These are phyloP conservation scores for Tillus elongatus DNA, from an alignment of 2,888 invertebrate genomes.

Conservation along the genomic window DNA sequence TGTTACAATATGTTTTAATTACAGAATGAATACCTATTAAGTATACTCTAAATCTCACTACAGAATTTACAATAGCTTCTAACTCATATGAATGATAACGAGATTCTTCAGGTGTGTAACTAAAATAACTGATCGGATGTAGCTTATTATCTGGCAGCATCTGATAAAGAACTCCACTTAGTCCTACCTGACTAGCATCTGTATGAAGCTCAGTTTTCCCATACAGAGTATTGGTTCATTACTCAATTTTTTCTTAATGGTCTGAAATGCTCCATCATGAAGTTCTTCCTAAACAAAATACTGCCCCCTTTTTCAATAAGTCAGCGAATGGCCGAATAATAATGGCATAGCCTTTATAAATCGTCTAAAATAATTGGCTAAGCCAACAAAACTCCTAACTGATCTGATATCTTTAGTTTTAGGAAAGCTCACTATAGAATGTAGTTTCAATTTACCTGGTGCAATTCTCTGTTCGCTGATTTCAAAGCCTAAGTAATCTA, in stretches of 20 bases:
- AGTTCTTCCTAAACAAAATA: conserved; percentile 16
- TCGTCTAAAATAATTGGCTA: conserved; percentile 16
- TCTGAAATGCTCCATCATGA: conserved; percentile 14
- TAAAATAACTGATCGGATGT: conserved; percentile 8
- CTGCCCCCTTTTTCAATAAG: conserved; percentile 17
- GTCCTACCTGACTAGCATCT: conserved; percentile 6
- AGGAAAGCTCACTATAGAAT: conserved; percentile 18
- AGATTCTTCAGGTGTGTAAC: conserved; percentile 6
- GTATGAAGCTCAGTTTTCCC: conserved; percentile 10
- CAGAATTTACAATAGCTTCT: conserved; percentile 17
- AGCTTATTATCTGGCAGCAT: background rate
- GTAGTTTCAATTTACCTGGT: conserved; percentile 9
- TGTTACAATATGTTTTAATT: conserved; percentile 27
- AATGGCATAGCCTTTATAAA: conserved; percentile 17
- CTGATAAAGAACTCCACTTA: conserved; percentile 7
- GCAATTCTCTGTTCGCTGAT: conserved; percentile 10
- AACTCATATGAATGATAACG: conserved; percentile 9
- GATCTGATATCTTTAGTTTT: conserved; percentile 17
- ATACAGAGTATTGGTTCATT: conserved; percentile 14
- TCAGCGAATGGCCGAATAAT: conserved; percentile 17
- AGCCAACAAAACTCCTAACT: conserved; percentile 19
- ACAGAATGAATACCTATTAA: conserved; percentile 23
- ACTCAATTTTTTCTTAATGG: conserved; percentile 16
- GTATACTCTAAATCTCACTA: conserved; percentile 24
- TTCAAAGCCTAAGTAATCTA: conserved; percentile 14